Evolutionary conservation across 2,797 vertebrate species (phyloP).

Genomic region (Buphagus erythrorhynchus): DNA sequence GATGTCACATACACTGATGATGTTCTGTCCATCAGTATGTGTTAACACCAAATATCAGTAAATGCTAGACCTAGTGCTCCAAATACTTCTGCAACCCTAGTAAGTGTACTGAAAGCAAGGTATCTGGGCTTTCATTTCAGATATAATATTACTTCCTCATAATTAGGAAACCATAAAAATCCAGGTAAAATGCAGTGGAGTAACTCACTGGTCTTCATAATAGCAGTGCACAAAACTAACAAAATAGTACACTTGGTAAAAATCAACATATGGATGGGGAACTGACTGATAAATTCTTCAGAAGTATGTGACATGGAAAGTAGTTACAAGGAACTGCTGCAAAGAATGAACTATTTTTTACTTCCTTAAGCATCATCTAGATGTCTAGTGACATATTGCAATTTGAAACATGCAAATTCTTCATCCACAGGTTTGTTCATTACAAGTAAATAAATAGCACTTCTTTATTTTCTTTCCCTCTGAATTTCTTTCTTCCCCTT

Average conservation of each 20-base stretch:
- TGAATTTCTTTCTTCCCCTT: not conserved
- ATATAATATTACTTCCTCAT: not conserved
- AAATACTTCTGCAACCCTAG: not conserved
- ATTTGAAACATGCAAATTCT: not conserved
- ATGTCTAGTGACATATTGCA: not conserved
- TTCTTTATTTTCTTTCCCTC: not conserved
- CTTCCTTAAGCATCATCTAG: not conserved
- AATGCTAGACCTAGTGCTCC: not conserved
- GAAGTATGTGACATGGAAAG: not conserved
- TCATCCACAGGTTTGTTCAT: not conserved
- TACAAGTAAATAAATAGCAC: not conserved
- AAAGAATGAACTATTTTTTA: not conserved
- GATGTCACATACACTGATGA: accelerated
- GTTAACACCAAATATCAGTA: not conserved
- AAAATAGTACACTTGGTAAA: not conserved
- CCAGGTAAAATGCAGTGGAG: not conserved
- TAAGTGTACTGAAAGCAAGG: not conserved
- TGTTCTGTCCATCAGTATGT: not conserved
- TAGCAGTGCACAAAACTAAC: not conserved
- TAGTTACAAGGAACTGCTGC: not conserved
- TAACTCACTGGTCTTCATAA: not conserved
- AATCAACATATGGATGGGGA: not conserved
- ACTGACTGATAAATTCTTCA: not conserved
- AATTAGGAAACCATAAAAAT: not conserved
- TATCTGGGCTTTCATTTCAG: not conserved